Base-by-base conservation (phyloP, 2,797 vertebrate species). In the Spea hammondii region DNA sequence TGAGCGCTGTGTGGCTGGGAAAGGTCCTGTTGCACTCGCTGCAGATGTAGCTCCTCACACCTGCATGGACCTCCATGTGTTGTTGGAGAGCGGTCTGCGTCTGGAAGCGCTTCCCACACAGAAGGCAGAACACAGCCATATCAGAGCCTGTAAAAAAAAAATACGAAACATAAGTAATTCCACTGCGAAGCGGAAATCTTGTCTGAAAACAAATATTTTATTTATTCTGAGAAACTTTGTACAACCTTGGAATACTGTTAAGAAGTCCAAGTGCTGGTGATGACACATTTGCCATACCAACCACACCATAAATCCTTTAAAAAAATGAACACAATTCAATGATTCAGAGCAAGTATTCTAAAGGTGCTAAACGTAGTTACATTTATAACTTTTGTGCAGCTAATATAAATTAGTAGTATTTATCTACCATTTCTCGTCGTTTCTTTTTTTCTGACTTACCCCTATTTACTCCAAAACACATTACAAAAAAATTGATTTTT, bases 101-200 rank as follows among this genome's bases (percentile, higher is more conserved):
- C 93, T 97, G 97, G 90, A 99, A 99, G 54, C 98, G 95, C 89
- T 99, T 99, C 79, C 97, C 97, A 3, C 97, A 99, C 85, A 99
- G 95, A 88, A 99, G 94, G 92, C 98, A 99, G 94, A 99, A 99
- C 85, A 99, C 95, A 0, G 98, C 98, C 98, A 99, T 97, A 92
- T 99, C 98, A 4, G 96, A 95, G 88, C 96, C 98, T 99, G 90
- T 10, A 73, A 82, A 11, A 73, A 60, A 12, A 5, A 47, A 4
- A 57, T 7, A 55, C n/a, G 8, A 9, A 4, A 10, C 0, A 1
- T 0, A 32, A 32, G 32, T 32, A 32, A 32, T 32, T 32, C 32
- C 32, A 32, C 32, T 32, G 32, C 32, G 32, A 32, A 32, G 32
- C 32, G 2, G 32, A 32, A 32, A 32, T 32, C 32, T 32, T 32